Evolutionary conservation across 2,797 vertebrate genomes (phyloP).

Genomic region (Cirrhinus molitorella): DNA sequence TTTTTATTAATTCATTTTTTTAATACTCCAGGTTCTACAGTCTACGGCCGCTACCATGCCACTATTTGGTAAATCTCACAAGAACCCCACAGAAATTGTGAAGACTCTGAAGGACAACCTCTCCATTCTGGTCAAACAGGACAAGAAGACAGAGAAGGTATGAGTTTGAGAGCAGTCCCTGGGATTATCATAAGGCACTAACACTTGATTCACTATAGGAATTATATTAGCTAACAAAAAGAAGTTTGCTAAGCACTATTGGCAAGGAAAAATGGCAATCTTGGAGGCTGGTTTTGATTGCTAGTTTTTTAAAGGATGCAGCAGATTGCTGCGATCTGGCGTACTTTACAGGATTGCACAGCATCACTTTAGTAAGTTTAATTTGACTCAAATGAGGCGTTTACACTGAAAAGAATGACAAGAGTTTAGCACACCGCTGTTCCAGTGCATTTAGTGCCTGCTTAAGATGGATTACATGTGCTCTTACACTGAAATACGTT

Average conservation of each 20-base stretch:
- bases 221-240: background rate
- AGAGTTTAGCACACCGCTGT: background rate
- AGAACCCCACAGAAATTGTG: constrained; percentile 94
- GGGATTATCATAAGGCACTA: background rate
- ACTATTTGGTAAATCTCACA: constrained; percentile 97
- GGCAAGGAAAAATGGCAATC: background rate
- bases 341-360: background rate
- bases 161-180: constrained; percentile 26
- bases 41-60: constrained; percentile 83
- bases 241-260: background rate
- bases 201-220: background rate
- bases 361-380: background rate
- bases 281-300: background rate
- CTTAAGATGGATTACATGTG: background rate
- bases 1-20: constrained; percentile 7
- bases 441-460: background rate
- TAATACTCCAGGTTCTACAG: constrained; percentile 47
- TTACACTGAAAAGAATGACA: background rate
- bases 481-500: background rate
- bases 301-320: background rate
- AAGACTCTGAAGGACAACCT: constrained; percentile 93
- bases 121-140: constrained; percentile 93
- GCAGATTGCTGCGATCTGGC: background rate
- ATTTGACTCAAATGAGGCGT: background rate
- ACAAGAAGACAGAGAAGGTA: constrained; percentile 98